These are phyloP conservation scores for Sipha maydis DNA, from an alignment of 2,888 invertebrate species.

Conservation along the genomic window DNA sequence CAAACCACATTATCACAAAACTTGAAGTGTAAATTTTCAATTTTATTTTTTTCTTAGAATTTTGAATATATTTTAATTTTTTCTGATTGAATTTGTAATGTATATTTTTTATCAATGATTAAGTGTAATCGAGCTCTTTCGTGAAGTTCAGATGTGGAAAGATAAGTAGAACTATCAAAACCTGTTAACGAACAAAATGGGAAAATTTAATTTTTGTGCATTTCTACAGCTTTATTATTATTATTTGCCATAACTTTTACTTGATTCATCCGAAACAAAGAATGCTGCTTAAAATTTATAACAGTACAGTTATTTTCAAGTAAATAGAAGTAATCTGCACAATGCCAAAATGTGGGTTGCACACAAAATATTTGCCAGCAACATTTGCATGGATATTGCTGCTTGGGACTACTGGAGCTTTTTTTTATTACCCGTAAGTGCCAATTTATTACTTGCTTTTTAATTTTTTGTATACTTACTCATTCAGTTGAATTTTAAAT, in stretches of 20 bases:
- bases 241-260: background rate
- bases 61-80: conserved; percentile 35
- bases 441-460: background rate
- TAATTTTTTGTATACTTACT: background rate
- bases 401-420: conserved; percentile 90
- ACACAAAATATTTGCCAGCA: conserved; percentile 97
- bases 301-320: conserved; percentile 33
- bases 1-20: conserved; percentile 57
- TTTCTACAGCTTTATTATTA: conserved; percentile 14
- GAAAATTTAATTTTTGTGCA: conserved; percentile 14
- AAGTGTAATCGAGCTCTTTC: background rate
- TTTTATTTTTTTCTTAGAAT: conserved; percentile 27
- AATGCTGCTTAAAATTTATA: conserved; percentile 27
- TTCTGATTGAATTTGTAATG: background rate
- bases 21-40: conserved; percentile 48
- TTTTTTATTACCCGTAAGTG: conserved; percentile 99
- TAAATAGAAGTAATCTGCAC: conserved; percentile 38
- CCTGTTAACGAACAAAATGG: conserved; percentile 23
- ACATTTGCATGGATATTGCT: conserved; percentile 97
- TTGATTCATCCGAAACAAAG: background rate
- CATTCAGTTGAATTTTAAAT: conserved; percentile 19
- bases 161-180: background rate
- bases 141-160: background rate
- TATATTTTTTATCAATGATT: background rate
- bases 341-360: conserved; percentile 97